Evolutionary conservation across 2,113 vertebrate species (phyloP), one percentile per base, ranked within the genome.

Genomic region (Tetraodon nigroviridis): DNA sequence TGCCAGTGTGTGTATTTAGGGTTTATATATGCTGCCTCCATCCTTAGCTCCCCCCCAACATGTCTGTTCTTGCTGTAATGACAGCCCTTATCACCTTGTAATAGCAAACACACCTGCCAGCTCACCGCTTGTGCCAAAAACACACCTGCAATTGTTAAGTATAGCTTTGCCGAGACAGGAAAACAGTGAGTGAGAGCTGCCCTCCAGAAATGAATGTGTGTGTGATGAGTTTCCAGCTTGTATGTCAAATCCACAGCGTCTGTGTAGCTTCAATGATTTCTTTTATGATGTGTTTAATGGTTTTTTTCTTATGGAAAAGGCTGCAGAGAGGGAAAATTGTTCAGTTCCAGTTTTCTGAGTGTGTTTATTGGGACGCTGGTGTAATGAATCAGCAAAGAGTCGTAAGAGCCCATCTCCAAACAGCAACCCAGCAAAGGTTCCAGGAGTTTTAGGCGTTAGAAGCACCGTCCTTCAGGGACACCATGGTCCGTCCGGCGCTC

Each of bases 81-180:
- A 87, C 71, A 86, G 79, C 83, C 20, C 84, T 89, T 81, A 86
- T 71, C 68, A 71, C 71, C 27, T 65, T 76, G 62, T 77, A 76
- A 79, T 78, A 46, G 61, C 67, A 72, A 83, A 76, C 79, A 86
- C 82, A 85, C 82, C 78, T 83, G 81, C 59, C 58, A 63, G 55
- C 64, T 64, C 2, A 1, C 68, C 47, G 52, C 74, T 64, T 6
- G 1, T 70, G 79, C 75, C 80, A 84, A 70, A 82, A 70, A 70
- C 84, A 84, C 84, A 87, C 86, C 87, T 87, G 86, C 58, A 59
- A 72, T 44, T 55, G 75, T 18, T 85, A 84, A 85, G 69, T 82
- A 73, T 64, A 81, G 58, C 67, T 58, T 19, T 77, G 64, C 18
- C 15, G 6, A 45, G 67, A 55, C 6, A 51, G 52, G 71, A 69